Evolutionary conservation across 37 sponge, comb jelly and placozoan genomes (phyloP).

Genomic region (Oscarella lobularis): DNA sequence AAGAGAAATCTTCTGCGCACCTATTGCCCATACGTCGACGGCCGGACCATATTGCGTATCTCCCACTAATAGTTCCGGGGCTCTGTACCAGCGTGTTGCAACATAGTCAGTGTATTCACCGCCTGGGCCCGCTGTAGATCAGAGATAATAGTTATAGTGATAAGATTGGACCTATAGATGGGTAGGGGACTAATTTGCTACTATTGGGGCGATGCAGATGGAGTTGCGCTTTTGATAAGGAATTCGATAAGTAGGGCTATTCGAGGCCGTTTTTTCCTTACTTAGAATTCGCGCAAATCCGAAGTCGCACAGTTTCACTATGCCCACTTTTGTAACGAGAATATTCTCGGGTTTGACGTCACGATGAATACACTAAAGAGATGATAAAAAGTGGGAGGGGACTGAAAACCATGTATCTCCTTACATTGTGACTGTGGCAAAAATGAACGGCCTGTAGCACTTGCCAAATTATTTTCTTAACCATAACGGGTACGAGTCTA

Average conservation of each 20-base stretch:
- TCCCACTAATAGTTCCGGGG: slow-evolving; percentile 93
- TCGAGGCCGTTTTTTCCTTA: slow-evolving; percentile 16
- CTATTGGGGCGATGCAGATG: neutral
- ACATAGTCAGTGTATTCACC: slow-evolving; percentile 98
- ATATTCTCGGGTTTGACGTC: slow-evolving; percentile 99
- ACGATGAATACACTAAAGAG: slow-evolving; percentile 68
- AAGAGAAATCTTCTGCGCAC: too few relatives aligned
- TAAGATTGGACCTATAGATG: neutral
- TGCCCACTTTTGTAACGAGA: slow-evolving; percentile 65
- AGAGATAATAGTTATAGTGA: too few relatives aligned
- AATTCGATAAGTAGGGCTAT: neutral
- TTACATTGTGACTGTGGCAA: slow-evolving; percentile 81
- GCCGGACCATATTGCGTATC: slow-evolving; percentile 96
- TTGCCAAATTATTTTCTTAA: slow-evolving; percentile 83
- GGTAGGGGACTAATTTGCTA: neutral
- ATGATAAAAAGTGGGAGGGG: neutral
- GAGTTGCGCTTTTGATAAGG: too few relatives aligned
- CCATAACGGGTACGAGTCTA: slow-evolving; percentile 10
- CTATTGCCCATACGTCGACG: slow-evolving; percentile 96
- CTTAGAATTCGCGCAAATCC: slow-evolving; percentile 92
- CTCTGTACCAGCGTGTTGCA: slow-evolving; percentile 93
- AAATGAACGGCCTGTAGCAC: slow-evolving; percentile 74
- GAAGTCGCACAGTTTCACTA: slow-evolving; percentile 95
- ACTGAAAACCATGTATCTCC: neutral
- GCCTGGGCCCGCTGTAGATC: slow-evolving; percentile 59